A percentile compares a stretch with the other conserved stretches of the same genome.
Evolutionary conservation across 2,888 invertebrate species (phyloP).

Genomic region (Heliconius erato): DNA sequence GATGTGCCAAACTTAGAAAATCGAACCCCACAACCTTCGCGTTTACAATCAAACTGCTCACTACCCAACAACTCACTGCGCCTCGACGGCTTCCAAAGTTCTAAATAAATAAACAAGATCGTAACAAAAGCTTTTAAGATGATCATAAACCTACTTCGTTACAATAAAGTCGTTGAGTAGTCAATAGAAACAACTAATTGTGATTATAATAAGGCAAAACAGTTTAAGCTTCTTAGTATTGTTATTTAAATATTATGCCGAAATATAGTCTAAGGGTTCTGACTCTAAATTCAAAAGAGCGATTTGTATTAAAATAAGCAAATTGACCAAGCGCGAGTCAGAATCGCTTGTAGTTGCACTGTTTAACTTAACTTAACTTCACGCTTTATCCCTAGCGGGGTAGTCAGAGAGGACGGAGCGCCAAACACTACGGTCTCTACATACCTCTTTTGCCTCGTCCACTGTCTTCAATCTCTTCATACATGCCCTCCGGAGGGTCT

Average conservation of each 20-base stretch:
- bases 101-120: background rate
- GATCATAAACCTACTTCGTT: background rate
- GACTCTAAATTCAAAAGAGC: background rate
- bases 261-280: background rate
- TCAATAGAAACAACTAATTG: conserved; percentile 18
- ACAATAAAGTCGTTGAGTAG: background rate
- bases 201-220: background rate
- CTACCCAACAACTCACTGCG: background rate
- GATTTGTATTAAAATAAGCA: background rate
- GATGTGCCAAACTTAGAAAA: background rate
- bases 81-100: background rate
- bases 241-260: conserved; percentile 1
- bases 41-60: background rate
- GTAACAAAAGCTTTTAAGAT: background rate
- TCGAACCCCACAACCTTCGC: too few relatives aligned
- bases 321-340: background rate
- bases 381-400: too few relatives aligned
- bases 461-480: too few relatives aligned
- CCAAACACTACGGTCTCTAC: too few relatives aligned
- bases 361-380: too few relatives aligned
- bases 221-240: background rate
- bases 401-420: too few relatives aligned
- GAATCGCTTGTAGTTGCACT: too few relatives aligned
- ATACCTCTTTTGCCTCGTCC: too few relatives aligned
- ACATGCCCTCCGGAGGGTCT: too few relatives aligned